These are phyloP conservation scores for Sarcophaga peregrina DNA, from an alignment of 1,140 invertebrate genomes.

Conservation along the genomic window DNA sequence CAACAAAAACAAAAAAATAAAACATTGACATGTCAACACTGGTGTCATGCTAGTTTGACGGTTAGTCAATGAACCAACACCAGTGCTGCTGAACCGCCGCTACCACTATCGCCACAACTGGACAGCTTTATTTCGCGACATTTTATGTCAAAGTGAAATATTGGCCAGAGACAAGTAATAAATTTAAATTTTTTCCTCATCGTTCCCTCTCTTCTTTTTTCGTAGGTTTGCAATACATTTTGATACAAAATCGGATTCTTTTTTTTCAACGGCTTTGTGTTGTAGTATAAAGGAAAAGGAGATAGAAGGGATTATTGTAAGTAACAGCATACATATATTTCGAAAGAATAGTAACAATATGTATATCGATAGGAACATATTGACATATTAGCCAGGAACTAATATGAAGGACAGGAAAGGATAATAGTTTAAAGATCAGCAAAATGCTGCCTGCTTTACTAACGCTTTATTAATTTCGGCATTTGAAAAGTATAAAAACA, in stretches of 20 bases:
- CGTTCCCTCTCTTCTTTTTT: not conserved
- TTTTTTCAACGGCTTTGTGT: too few species aligned
- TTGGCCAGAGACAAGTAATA: slow-evolving; percentile 66
- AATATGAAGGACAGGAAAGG: too few species aligned
- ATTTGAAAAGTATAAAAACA: too few species aligned
- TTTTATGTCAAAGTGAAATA: slow-evolving; percentile 66
- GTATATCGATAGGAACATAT: not conserved
- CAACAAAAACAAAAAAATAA: slow-evolving; percentile 49
- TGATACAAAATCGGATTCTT: not conserved
- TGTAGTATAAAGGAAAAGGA: too few species aligned
- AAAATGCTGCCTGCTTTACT: too few species aligned
- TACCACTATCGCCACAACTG: slow-evolving; percentile 51
- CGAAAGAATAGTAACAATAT: not conserved
- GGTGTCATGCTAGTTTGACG: not conserved
- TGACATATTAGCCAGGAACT: too few species aligned
- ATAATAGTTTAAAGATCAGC: too few species aligned
- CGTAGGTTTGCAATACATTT: not conserved
- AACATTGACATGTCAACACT: slow-evolving; percentile 33
- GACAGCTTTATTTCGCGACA: slow-evolving; percentile 66
- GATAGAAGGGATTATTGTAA: too few species aligned
- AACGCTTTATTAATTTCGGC: too few species aligned
- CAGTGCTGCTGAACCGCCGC: not conserved
- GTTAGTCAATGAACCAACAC: slow-evolving; percentile 25
- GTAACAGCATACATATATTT: too few species aligned
- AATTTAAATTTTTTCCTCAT: slow-evolving; percentile 61